phyloP scores from a whole-genome alignment of 1,140 invertebrate species.

The Homarus americanus region DNA sequence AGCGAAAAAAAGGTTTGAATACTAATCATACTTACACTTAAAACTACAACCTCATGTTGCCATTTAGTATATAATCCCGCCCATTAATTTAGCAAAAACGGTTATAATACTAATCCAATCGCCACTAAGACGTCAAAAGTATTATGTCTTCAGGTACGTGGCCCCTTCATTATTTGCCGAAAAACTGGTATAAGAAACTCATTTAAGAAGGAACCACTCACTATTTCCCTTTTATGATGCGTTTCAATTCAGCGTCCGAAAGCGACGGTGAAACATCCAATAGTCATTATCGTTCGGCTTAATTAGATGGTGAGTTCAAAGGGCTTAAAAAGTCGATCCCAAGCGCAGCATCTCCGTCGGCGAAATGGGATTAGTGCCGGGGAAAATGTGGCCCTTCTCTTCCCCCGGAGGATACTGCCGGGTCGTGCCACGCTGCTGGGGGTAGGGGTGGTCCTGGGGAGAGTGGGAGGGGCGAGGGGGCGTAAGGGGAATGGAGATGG shows the following conservation, averaged over 20 bases:
- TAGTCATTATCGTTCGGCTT: conserved; percentile 70
- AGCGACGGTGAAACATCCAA: conserved; percentile 67
- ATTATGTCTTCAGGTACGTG: conserved; percentile 50
- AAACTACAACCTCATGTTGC: conserved; percentile 18
- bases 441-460: neutral
- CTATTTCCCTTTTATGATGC: conserved; percentile 70
- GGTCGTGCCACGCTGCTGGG: conserved; percentile 21
- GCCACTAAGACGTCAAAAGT: conserved; percentile 49
- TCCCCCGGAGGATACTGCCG: conserved; percentile 52
- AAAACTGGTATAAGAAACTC: conserved; percentile 66
- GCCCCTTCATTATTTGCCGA: conserved; percentile 35
- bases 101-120: conserved; percentile 61
- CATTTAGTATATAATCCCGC: conserved; percentile 56
- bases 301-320: conserved; percentile 72
- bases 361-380: conserved; percentile 70
- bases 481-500: neutral
- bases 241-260: conserved; percentile 71
- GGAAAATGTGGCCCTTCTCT: conserved; percentile 57
- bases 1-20: conserved; percentile 35
- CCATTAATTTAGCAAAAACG: conserved; percentile 43
- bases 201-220: conserved; percentile 62
- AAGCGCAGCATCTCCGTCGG: conserved; percentile 66
- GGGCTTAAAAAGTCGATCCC: conserved; percentile 72
- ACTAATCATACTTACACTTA: conserved; percentile 66
- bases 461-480: neutral